Percentiles rank a stretch among this genome's conserved stretches.
These are phyloP conservation scores for Agrochola macilenta DNA, from an alignment of 2,888 invertebrate species.

Conservation along the genomic window DNA sequence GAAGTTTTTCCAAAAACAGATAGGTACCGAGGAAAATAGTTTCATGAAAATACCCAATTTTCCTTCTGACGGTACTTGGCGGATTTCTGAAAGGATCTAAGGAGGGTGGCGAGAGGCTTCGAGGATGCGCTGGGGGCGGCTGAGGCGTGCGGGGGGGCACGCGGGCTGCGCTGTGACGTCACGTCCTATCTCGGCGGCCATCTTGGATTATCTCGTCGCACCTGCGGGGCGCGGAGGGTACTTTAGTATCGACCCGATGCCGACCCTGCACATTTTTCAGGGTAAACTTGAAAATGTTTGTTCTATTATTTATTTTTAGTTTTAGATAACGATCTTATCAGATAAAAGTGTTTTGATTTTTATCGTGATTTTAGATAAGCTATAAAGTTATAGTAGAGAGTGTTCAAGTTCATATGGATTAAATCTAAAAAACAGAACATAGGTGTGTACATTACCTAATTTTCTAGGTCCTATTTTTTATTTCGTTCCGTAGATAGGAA, in stretches of 20 bases:
- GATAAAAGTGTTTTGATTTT: neutral
- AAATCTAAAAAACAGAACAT: neutral
- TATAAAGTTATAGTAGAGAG: neutral
- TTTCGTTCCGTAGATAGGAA: neutral
- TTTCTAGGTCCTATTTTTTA: neutral
- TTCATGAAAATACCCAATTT: neutral
- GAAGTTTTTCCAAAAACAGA: neutral
- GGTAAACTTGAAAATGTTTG: constrained; percentile 74
- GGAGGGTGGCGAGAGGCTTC: constrained; percentile 89
- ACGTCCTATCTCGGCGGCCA: constrained; percentile 91
- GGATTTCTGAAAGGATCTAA: constrained; percentile 90
- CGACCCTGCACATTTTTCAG: constrained; percentile 88
- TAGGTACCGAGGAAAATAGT: neutral
- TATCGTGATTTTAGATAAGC: constrained; percentile 9
- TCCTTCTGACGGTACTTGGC: constrained; percentile 78
- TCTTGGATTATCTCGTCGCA: constrained; percentile 91
- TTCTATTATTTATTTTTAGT: constrained; percentile 37
- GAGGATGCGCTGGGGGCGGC: constrained; percentile 84
- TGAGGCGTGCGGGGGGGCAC: constrained; percentile 75
- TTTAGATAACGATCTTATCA: constrained; percentile 40
- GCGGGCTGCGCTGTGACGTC: constrained; percentile 88
- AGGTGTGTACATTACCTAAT: neutral
- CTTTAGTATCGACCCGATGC: constrained; percentile 86
- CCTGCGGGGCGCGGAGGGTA: constrained; percentile 86
- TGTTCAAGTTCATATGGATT: neutral